Evolutionary conservation across 2,888 invertebrate genomes (phyloP).

Genomic region (Epinotia demarniana): DNA sequence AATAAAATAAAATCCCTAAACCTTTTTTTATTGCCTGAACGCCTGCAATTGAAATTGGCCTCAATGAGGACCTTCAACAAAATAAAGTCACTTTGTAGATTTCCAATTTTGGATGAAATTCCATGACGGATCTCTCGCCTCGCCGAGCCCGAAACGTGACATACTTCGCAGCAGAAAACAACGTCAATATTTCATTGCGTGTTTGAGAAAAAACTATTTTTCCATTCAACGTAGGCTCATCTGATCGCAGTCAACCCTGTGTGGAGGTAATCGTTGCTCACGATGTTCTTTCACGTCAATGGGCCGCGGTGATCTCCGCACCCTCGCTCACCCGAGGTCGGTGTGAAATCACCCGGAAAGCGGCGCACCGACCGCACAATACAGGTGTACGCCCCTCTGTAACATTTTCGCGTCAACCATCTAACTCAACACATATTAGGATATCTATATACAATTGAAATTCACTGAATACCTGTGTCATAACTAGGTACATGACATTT

Average conservation of each 20-base stretch:
- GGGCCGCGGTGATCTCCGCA: conserved; percentile 30
- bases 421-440: conserved; percentile 12
- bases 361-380: not conserved
- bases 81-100: no score
- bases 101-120: no score
- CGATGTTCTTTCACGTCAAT: conserved; percentile 25
- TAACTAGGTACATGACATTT: conserved; percentile 17
- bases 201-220: no score
- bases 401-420: conserved; percentile 9
- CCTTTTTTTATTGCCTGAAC: no score
- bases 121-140: no score
- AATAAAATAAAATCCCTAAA: no score
- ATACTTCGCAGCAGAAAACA: no score
- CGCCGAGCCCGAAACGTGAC: no score
- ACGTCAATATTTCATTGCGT: no score
- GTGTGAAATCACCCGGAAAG: conserved; percentile 29
- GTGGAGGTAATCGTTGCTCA: not conserved
- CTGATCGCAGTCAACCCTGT: not conserved
- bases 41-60: no score
- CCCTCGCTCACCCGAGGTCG: conserved; percentile 1
- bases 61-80: no score
- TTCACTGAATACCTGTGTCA: conserved; percentile 3
- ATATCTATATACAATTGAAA: not conserved
- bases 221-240: not conserved
- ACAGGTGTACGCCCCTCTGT: conserved; percentile 7